Evolutionary conservation across 2,888 invertebrate species (phyloP).

Genomic region (Tenthredo mesomela): DNA sequence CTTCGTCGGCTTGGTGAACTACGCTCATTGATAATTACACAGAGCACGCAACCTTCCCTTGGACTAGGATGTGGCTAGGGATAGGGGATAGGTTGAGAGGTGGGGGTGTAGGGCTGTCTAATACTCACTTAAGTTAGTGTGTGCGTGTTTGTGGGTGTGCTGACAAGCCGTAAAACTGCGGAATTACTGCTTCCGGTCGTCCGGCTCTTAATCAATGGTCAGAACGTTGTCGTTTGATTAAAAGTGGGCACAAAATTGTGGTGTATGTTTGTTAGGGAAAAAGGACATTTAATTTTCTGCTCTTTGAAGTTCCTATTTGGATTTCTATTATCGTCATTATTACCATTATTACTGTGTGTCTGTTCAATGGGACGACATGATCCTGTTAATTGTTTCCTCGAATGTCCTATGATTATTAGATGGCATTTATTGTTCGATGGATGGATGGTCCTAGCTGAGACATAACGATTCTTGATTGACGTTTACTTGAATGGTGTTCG

Average conservation of each 20-base stretch:
- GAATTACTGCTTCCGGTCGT: constrained; percentile 54
- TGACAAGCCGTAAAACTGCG: constrained; percentile 55
- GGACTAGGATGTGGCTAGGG: constrained; percentile 6
- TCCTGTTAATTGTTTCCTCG: not conserved
- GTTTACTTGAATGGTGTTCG: not conserved
- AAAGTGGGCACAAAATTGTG: constrained; percentile 45
- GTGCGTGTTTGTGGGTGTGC: constrained; percentile 39
- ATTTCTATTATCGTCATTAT: not conserved
- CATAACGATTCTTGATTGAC: not conserved
- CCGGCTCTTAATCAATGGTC: constrained; percentile 52
- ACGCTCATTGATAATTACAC: constrained; percentile 61
- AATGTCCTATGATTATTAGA: not conserved
- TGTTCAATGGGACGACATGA: not conserved
- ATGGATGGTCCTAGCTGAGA: not conserved
- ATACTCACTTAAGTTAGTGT: constrained; percentile 23
- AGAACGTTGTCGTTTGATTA: constrained; percentile 49
- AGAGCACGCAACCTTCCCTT: constrained; percentile 57
- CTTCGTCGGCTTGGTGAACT: constrained; percentile 44
- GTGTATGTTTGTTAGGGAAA: constrained; percentile 21
- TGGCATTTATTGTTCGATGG: not conserved
- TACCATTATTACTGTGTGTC: not conserved
- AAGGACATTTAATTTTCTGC: constrained; percentile 41
- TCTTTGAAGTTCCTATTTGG: not conserved
- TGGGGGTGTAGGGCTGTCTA: constrained; percentile 28
- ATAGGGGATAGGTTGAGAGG: not conserved